Conservation (phyloP, 2,113 vertebrate species). For the Phainopepla nitens region DNA sequence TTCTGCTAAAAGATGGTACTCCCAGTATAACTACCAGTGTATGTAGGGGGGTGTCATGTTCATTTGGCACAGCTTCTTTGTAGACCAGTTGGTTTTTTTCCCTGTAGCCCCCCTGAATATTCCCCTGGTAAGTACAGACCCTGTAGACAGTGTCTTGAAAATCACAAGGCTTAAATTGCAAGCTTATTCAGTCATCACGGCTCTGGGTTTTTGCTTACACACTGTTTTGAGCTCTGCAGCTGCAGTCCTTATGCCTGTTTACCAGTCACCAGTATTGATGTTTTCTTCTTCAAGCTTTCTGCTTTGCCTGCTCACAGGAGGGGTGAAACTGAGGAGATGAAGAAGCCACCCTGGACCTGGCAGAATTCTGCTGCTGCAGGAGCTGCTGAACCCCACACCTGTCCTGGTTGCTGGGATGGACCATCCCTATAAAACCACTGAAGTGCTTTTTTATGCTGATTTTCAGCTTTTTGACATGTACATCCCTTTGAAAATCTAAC, state of each 20-base stretch:
- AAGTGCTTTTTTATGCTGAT: neutral
- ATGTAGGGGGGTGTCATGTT: neutral
- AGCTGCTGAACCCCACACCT: neutral
- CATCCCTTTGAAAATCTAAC: neutral
- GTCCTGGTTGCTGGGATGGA: neutral
- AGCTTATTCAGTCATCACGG: neutral
- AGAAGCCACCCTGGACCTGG: neutral
- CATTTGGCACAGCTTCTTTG: neutral
- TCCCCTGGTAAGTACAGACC: neutral
- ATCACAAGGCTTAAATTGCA: neutral
- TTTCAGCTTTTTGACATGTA: neutral
- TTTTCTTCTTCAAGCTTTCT: constrained; percentile 10
- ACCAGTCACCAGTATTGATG: neutral
- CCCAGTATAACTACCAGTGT: neutral
- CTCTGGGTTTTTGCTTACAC: constrained; percentile 9
- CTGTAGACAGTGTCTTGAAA: neutral
- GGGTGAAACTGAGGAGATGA: neutral
- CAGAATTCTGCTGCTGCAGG: neutral
- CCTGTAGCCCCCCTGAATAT: neutral
- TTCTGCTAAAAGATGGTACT: neutral
- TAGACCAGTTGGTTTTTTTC: neutral
- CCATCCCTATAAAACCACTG: neutral
- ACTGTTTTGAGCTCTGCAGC: constrained; percentile 24
- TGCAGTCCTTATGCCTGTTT: constrained; percentile 30
- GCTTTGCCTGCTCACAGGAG: neutral